Conservation (phyloP, 2,113 vertebrate genomes). For the Orcinus orca region DNA sequence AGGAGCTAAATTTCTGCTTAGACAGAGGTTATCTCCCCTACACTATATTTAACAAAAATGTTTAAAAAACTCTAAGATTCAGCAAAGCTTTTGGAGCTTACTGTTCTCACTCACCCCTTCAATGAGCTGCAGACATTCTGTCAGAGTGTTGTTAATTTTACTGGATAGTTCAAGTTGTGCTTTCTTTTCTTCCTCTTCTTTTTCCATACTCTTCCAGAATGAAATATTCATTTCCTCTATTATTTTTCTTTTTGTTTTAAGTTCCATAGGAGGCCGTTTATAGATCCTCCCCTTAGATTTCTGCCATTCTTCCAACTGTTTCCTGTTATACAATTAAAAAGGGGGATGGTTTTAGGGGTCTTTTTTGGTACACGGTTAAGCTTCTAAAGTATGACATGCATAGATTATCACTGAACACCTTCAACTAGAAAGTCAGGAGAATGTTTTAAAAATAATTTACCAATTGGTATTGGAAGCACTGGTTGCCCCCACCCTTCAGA, state of each 20-base stretch:
- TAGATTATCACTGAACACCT: neutral
- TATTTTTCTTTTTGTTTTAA: constrained; percentile 73
- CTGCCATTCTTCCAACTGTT: constrained; percentile 91
- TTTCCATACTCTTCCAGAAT: constrained; percentile 82
- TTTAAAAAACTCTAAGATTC: neutral
- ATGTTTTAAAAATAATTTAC: neutral
- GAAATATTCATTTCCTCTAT: constrained; percentile 74
- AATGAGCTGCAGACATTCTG: constrained; percentile 87
- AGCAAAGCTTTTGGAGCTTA: neutral
- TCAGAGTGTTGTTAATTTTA: constrained; percentile 84
- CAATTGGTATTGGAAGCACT: neutral
- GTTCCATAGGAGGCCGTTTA: constrained; percentile 91
- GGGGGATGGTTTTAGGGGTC: neutral
- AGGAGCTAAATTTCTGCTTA: neutral
- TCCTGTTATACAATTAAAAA: constrained; percentile 80
- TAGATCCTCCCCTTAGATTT: constrained; percentile 90
- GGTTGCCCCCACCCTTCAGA: neutral
- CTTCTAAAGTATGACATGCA: neutral
- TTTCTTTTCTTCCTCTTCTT: constrained; percentile 85
- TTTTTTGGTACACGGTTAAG: neutral
- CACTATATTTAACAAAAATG: neutral
- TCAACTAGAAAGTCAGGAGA: neutral
- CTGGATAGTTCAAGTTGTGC: constrained; percentile 79
- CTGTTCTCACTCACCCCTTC: constrained; percentile 82
- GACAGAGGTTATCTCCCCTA: neutral